Percentiles rank a stretch among this genome's conserved stretches.
Evolutionary conservation across 2,113 vertebrate species (phyloP).

Genomic region (Salminus brasiliensis): DNA sequence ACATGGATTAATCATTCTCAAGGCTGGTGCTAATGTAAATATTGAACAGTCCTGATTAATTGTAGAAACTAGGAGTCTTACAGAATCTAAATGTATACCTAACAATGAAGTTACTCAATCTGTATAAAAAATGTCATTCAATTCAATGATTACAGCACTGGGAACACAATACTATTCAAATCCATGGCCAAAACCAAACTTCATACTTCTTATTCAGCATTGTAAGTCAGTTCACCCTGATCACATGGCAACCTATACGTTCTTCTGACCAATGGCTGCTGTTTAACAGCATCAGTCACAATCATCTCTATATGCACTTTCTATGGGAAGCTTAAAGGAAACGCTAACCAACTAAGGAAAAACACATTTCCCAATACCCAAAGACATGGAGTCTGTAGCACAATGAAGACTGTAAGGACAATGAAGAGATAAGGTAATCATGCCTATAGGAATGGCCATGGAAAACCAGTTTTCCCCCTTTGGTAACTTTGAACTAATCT

Average conservation of each 20-base stretch:
- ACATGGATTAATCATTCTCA: constrained; percentile 35
- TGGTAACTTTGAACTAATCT: neutral
- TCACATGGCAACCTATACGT: neutral
- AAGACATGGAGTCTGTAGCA: neutral
- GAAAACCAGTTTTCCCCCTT: neutral
- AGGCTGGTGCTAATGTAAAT: constrained; percentile 47
- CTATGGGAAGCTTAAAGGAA: neutral
- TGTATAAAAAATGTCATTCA: neutral
- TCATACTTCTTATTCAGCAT: no score
- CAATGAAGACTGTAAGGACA: neutral
- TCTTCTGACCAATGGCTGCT: neutral
- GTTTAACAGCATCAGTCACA: neutral
- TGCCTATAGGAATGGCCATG: neutral
- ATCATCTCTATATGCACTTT: neutral
- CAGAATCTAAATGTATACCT: neutral
- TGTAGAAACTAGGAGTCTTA: constrained; percentile 4
- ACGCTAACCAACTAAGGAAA: neutral
- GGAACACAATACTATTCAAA: neutral
- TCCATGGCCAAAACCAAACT: neutral
- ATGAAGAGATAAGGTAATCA: neutral
- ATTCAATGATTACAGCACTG: neutral
- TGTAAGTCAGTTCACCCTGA: neutral
- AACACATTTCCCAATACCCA: neutral
- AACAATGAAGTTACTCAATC: constrained; percentile 9
- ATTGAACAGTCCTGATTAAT: constrained; percentile 37